These are phyloP conservation scores for Bombus consobrinus DNA, from an alignment of 1,140 invertebrate genomes.

Conservation along the genomic window DNA sequence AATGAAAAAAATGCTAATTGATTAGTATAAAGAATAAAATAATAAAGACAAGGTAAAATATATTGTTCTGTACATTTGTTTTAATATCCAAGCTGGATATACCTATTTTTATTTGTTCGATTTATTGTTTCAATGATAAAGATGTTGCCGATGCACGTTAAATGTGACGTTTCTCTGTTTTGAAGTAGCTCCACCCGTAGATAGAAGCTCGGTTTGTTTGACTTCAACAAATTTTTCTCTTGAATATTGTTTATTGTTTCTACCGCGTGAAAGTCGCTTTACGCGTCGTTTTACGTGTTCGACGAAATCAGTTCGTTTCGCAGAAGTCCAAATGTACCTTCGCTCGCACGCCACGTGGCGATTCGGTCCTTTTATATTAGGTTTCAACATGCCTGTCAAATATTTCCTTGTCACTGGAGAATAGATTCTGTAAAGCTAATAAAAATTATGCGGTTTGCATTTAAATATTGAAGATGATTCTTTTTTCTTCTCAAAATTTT, in stretches of 20 bases:
- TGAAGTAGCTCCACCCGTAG: background rate
- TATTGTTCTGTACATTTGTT: background rate
- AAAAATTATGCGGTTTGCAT: background rate
- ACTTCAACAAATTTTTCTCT: conserved; percentile 50
- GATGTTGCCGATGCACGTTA: background rate
- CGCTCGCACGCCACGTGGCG: conserved; percentile 36
- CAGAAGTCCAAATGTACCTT: conserved; percentile 63
- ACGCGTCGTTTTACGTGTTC: conserved; percentile 59
- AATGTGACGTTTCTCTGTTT: too few species aligned
- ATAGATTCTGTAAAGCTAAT: background rate
- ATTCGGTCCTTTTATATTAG: conserved; percentile 24
- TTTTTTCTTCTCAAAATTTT: background rate
- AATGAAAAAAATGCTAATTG: background rate
- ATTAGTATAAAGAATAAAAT: too few species aligned
- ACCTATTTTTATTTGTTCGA: background rate
- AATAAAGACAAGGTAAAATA: background rate
- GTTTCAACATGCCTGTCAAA: background rate
- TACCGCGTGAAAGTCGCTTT: conserved; percentile 60
- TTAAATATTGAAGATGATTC: background rate
- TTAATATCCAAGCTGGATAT: background rate
- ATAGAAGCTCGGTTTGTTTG: conserved; percentile 30
- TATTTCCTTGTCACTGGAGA: conserved; percentile 2
- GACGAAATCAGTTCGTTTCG: conserved; percentile 57
- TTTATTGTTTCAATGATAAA: conserved; percentile 7
- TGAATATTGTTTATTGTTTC: conserved; percentile 59